These are phyloP conservation scores for Eulemur rufifrons DNA, from an alignment of 2,113 vertebrate species.

Conservation along the genomic window DNA sequence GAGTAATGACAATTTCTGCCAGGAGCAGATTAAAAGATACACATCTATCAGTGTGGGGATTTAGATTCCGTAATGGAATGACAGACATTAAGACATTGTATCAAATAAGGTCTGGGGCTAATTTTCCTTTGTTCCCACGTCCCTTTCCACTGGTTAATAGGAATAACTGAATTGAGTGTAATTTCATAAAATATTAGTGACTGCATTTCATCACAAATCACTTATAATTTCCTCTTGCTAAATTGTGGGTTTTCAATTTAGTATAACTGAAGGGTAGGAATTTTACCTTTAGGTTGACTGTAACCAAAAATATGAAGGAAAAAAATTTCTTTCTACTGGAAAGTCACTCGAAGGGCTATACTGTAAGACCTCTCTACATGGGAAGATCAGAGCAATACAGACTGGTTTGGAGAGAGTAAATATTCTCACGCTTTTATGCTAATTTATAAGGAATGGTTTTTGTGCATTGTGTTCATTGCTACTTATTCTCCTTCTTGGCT, in stretches of 20 bases:
- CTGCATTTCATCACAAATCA: constrained; percentile 19
- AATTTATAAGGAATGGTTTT: background rate
- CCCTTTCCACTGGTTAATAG: background rate
- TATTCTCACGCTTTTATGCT: background rate
- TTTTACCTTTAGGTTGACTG: background rate
- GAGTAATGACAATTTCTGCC: background rate
- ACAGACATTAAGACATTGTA: background rate
- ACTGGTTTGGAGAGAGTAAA: background rate
- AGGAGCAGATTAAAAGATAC: background rate
- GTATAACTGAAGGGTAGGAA: background rate
- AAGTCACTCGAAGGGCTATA: background rate
- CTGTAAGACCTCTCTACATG: background rate
- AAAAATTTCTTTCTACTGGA: background rate
- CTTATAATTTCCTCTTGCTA: background rate
- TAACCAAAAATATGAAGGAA: background rate
- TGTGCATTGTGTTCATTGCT: background rate
- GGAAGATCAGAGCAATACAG: background rate
- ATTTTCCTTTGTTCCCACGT: background rate
- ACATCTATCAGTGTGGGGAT: background rate
- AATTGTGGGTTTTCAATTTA: background rate
- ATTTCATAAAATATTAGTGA: constrained; percentile 30
- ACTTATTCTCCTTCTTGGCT: background rate
- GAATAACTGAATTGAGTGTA: background rate
- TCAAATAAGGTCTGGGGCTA: background rate
- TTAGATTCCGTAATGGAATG: background rate